These are phyloP conservation scores for Philereme vetulata DNA, from an alignment of 2,888 invertebrate genomes.

Conservation along the genomic window DNA sequence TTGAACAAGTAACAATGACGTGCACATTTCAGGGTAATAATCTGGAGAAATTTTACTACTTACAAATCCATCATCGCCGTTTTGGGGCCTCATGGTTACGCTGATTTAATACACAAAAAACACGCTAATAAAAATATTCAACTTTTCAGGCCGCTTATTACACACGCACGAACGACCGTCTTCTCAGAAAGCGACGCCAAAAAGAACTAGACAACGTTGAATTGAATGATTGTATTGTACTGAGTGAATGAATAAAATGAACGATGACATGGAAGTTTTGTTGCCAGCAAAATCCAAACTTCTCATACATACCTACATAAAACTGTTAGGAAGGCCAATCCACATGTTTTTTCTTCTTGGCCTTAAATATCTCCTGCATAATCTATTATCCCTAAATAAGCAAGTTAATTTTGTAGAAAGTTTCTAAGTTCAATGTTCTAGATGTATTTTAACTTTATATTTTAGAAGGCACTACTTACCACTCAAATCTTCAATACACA, in stretches of 20 bases:
- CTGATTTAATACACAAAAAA: constrained; percentile 20
- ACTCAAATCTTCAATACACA: too few species aligned
- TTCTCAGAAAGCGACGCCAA: constrained; percentile 67
- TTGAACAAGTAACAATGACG: neutral
- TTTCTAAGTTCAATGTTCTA: too few species aligned
- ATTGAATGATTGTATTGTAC: constrained; percentile 1
- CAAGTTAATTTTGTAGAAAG: too few species aligned
- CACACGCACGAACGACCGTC: constrained; percentile 49
- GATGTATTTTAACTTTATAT: too few species aligned
- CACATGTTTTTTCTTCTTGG: too few species aligned
- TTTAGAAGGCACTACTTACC: too few species aligned
- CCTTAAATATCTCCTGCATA: too few species aligned
- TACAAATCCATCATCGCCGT: constrained; percentile 78
- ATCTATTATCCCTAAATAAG: too few species aligned
- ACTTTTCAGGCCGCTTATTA: constrained; percentile 17
- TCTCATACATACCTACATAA: too few species aligned
- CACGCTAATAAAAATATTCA: constrained; percentile 27
- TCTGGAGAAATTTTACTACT: constrained; percentile 48
- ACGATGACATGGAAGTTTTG: constrained; percentile 17
- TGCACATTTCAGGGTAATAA: neutral
- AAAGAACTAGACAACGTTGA: constrained; percentile 51
- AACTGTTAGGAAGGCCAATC: too few species aligned
- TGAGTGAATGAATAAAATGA: constrained; percentile 10
- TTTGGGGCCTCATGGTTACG: constrained; percentile 73
- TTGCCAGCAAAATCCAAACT: neutral